Base-by-base conservation (phyloP, 1,140 invertebrate species). In the Lethrus apterus region DNA sequence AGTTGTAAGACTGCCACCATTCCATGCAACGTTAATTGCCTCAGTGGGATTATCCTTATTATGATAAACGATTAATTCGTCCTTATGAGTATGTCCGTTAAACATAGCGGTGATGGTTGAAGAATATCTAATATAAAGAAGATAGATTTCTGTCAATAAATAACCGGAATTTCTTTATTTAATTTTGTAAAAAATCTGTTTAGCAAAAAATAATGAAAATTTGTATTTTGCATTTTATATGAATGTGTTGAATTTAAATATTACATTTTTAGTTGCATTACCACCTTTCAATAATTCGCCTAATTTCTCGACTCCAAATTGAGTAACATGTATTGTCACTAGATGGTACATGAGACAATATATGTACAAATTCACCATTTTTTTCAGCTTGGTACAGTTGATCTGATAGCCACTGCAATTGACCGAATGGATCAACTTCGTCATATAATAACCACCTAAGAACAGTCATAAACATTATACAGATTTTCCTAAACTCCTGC, bases 341-440 rank as follows among this genome's bases (percentile, higher is more conserved):
- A 0, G 85, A 76, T 0, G 87, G 86, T 35, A 94, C 79, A 57
- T 95, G 92, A 1, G 79, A 79, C 13, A 93, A 63, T 26, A 94
- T 84, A 56, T 92, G 86, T 2, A 90, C 89, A 53, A 78, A 79
- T 57, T 89, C 84, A 1, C 70, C 68, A 2, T 70, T 73, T 23
- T 68, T 59, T 63, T 92, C 89, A 7, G 88, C 83, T 50, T 76
- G 60, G 20, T 77, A 63, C 9, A 93, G 63, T 4, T 78, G 79
- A 5, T 77, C 59, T 1, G 81, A 71, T 11, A 92, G 58, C 87
- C 88, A 93, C 33, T 80, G 68, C 26, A 92, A 68, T 58, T 91
- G 83, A 14, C 67, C 73, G 52, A 72, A 72, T 2, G 81, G 74
- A 54, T 81, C 79, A 30, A 63, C 52, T 2, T 77, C 74, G 40